Evolutionary conservation across 92 coral and sea anemone species (phyloP), one percentile per base, ranked within the genome.

Genomic region (Palythoa grandiflora): DNA sequence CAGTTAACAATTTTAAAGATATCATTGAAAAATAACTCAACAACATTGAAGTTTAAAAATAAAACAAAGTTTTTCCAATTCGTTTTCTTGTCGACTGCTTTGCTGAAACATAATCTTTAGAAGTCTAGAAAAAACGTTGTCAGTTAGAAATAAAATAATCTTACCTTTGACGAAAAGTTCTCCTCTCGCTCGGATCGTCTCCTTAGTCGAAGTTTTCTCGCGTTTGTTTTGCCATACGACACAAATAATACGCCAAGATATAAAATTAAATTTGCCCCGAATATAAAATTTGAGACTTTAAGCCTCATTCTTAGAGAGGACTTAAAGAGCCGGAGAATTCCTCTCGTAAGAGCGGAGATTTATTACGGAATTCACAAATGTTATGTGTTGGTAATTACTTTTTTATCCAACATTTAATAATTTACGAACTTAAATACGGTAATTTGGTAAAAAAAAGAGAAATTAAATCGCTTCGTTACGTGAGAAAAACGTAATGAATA

Each of bases 341-440:
- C 75, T 38, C 39, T 65, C 71, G 74, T 51, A 17, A 19, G 74
- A 44, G 59, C 44, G 19, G 61, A 28, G 60, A 81, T 81, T 16
- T 39, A 66, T 81, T 66, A 68, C 78, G 83, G 68, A 74, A 75
- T 73, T 75, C 79, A 84, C 84, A 84, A 75, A 15, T 80, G 84
- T 89, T 91, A 75, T 71, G 83, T 61, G 86, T 71, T 73, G 9
- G 51, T 47, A 73, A 90, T 91, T 87, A 95, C 91, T 93, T 93
- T 93, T 95, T 93, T 80, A 93, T 93, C 74, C 35, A 73, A 79
- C 88, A 71, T 80, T 91, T 51, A 85, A 91, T 91, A 87, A 93
- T 93, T 93, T 65, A 93, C 89, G 78, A 88, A 38, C 47, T 86
- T 65, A 17, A 13, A 39, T 60, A n/a, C 38, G 65, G 75, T 81